Evolutionary conservation across 2,888 invertebrate genomes (phyloP), one percentile per base, ranked within the genome.

Genomic region (Apomyelois bistriatella): DNA sequence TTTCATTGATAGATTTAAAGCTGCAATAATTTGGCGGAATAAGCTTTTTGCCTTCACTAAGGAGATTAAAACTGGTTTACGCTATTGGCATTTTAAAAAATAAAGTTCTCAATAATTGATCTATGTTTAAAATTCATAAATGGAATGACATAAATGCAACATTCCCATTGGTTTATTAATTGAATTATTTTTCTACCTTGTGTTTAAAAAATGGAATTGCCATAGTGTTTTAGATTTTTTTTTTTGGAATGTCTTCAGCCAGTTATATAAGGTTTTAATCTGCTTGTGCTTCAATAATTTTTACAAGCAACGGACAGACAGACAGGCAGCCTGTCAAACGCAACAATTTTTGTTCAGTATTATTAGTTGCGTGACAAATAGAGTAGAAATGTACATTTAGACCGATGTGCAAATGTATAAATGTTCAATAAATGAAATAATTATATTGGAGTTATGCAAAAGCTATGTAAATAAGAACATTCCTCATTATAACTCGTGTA

Each of bases 391-490:
- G 59, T 68, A 60, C 61, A 58, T 64, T 58, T 57, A 22, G 54
- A 59, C 53, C 53, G 57, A 58, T 41, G 48, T 56, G 60, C 65
- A 64, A 61, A 59, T 73, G 74, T 77, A 72, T 66, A 72, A 72
- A 70, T 70, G 68, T 72, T 74, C 71, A 70, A 71, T 62, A 65
- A 72, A 70, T 66, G 55, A 59, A 64, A 58, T 60, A 67, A 64
- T 69, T 70, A 76, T 79, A 82, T 81, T 76, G 77, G 78, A 80
- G 71, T 76, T 70, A 65, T 72, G 75, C 79, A 73, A 79, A 82
- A 74, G 78, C 84, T 88, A 86, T 90, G 90, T 90, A 90, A 89
- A 90, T 90, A 90, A 87, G 84, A 87, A 90, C 90, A 91, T 91
- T 91, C 90, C 90, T 90, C 88, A 86, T 82, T 86, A 81, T 80